Evolutionary conservation across 2,797 vertebrate species (phyloP), one percentile per base, ranked within the genome.

Genomic region (Protosalanx chinensis): DNA sequence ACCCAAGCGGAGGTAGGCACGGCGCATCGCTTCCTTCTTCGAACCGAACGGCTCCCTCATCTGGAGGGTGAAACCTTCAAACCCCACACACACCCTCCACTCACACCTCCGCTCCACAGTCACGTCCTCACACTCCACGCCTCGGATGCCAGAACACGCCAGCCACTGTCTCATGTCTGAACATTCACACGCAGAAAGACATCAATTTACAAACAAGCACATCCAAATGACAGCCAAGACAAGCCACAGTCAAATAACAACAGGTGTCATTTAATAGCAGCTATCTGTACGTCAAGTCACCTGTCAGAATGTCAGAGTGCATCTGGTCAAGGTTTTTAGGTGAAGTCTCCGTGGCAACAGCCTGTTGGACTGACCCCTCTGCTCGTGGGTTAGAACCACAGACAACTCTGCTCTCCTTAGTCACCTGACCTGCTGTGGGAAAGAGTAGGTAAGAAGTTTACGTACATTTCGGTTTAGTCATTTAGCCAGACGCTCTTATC

Each of bases 11-110:
- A 67, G 30, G 62, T 74, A 80, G n/a, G 75, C 20, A 4, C 27
- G 57, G 6, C 67, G 60, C 1, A 18, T 72, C 23, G 78, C 78
- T 1, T 72, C 75, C 35, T 70, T 72, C 58, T 72, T 80, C 15
- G 61, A 63, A 10, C 10, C 23, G 29, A 64, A 73, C 20, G 12
- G 23, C 29, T 62, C n/a, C 62, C 58, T 15, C 57, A 66, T 74
- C 49, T 7, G 13, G 58, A 72, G 58, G 60, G 32, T 32, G 35
- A 62, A 57, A 18, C 64, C 3, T n/a, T 12, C 5, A 4, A 80
- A 35, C 18, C 33, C 49, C 35, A 80, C 75, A 23, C 30, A 15
- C 65, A 77, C 62, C 4, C n/a, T 72, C 59, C 29, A 74, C 10
- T 27, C 49, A 67, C 29, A 70, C 46, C 6, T 35, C 33, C 23